These are phyloP conservation scores for Zootermopsis nevadensis DNA, from an alignment of 2,888 invertebrate genomes.

Conservation along the genomic window DNA sequence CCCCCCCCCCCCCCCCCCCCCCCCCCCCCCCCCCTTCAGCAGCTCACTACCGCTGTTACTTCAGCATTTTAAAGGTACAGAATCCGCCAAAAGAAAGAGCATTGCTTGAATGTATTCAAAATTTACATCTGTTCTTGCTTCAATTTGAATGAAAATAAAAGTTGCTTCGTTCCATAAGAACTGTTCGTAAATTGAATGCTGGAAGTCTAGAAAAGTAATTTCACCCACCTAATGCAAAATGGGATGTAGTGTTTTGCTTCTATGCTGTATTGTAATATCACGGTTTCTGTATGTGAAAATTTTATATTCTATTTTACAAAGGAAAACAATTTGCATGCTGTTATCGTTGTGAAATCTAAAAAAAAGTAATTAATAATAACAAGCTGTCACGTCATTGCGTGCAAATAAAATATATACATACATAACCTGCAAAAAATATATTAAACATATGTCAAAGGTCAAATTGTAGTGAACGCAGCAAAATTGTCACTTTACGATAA, in stretches of 20 bases:
- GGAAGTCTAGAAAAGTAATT: conserved; percentile 29
- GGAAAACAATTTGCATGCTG: neutral
- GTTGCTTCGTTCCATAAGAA: neutral
- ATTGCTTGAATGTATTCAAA: conserved; percentile 21
- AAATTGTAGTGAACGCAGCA: no score
- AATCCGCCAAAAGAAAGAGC: neutral
- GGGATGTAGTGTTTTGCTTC: neutral
- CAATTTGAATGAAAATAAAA: conserved; percentile 37
- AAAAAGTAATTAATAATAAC: neutral
- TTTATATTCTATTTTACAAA: neutral
- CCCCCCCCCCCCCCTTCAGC: neutral
- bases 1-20: neutral
- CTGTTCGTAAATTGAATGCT: conserved; percentile 20
- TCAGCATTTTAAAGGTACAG: neutral
- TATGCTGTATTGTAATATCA: neutral
- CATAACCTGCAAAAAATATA: no score
- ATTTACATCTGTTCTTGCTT: conserved; percentile 16
- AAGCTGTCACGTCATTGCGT: no score
- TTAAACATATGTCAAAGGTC: no score
- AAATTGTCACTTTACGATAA: no score
- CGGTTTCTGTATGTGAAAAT: neutral
- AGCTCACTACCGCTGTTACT: conserved; percentile 1
- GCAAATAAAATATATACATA: no score
- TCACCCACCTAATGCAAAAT: neutral
- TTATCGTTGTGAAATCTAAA: neutral